These are phyloP conservation scores for Antidorcas marsupialis DNA, from an alignment of 2,113 vertebrate genomes.

Conservation along the genomic window DNA sequence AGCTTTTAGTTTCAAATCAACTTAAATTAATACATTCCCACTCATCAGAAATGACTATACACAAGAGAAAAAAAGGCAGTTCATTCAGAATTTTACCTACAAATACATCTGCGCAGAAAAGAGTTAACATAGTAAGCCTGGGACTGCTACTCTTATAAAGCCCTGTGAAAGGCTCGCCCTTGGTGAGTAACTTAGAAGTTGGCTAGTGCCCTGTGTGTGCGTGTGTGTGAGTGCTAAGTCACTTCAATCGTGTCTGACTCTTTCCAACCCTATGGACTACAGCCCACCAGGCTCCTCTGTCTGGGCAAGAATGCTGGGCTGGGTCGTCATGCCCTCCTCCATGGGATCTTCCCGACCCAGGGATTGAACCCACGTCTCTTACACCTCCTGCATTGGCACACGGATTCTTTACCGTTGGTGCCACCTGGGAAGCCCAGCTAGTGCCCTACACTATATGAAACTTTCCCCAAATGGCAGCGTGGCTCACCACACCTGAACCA, in stretches of 20 bases:
- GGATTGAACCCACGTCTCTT: accelerated
- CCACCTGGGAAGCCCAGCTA: background rate
- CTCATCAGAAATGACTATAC: background rate
- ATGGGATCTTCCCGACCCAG: background rate
- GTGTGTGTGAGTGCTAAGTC: background rate
- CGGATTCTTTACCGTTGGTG: accelerated
- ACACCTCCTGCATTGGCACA: background rate
- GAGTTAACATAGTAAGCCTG: background rate
- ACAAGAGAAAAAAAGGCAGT: background rate
- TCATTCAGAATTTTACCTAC: background rate
- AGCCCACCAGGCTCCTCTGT: background rate
- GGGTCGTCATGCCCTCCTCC: background rate
- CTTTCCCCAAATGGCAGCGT: background rate
- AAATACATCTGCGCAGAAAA: background rate
- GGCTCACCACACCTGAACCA: background rate
- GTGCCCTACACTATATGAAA: background rate
- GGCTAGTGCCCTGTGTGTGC: too few species aligned
- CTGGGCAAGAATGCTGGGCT: background rate
- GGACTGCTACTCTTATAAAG: background rate
- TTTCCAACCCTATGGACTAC: background rate
- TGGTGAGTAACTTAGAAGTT: background rate
- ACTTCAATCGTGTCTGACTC: background rate
- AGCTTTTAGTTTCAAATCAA: background rate
- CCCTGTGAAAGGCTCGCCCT: background rate
- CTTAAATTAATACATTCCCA: background rate